These are phyloP conservation scores for Steinernema feltiae DNA, from an alignment of 1,140 invertebrate genomes.

Conservation along the genomic window DNA sequence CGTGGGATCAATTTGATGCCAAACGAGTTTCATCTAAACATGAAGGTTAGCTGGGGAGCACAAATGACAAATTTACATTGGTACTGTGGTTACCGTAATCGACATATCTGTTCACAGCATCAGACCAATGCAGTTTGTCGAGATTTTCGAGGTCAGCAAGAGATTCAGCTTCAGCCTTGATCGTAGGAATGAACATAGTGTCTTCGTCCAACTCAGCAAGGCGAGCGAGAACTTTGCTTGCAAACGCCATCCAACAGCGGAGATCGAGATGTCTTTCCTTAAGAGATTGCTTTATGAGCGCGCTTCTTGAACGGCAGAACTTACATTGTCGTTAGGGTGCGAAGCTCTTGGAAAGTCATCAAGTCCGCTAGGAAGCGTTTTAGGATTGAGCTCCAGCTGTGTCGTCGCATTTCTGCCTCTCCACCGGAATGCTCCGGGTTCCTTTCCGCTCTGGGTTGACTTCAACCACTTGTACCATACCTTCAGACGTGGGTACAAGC, in stretches of 20 bases:
- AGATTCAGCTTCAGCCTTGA: constrained; percentile 1
- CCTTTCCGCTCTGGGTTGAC: constrained; percentile 74
- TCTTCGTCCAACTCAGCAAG: constrained; percentile 65
- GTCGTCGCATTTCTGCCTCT: constrained; percentile 72
- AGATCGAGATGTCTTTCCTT: constrained; percentile 89
- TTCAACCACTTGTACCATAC: constrained; percentile 95
- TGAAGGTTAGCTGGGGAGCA: not conserved
- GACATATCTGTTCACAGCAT: not conserved
- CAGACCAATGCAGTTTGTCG: constrained; percentile 48
- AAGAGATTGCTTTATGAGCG: no score
- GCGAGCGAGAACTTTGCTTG: constrained; percentile 73
- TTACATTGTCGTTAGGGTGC: constrained; percentile 72
- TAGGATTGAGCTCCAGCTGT: constrained; percentile 82
- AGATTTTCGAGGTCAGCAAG: constrained; percentile 46
- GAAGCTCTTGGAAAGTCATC: constrained; percentile 96
- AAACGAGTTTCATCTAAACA: constrained; percentile 3
- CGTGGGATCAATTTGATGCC: constrained; percentile 17
- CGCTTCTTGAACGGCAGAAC: no score
- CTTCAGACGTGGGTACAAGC: constrained; percentile 67
- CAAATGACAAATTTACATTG: not conserved
- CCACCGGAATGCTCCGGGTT: constrained; percentile 66
- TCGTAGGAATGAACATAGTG: not conserved
- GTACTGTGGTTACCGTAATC: constrained; percentile 14
- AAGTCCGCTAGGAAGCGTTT: constrained; percentile 88
- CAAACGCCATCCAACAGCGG: constrained; percentile 89